Conservation (phyloP, 1,140 invertebrate genomes). For the Ridgeia piscesae region DNA sequence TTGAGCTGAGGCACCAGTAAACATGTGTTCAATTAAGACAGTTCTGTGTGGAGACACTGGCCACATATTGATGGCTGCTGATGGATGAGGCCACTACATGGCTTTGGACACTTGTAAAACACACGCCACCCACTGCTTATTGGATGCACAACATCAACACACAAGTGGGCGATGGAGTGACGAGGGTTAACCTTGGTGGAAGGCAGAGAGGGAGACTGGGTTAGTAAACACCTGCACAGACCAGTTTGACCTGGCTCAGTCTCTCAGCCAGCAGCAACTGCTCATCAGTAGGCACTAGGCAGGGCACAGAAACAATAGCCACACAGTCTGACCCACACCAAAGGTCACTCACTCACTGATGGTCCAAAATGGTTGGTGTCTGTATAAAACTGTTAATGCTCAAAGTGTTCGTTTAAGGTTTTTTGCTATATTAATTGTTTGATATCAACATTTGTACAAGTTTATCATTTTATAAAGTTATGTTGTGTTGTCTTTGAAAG, state of each 20-base stretch:
- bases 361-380: too few species aligned
- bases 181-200: not conserved
- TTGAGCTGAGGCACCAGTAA: not conserved
- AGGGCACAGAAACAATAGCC: too few species aligned
- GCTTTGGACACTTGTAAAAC: not conserved
- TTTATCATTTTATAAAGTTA: too few species aligned
- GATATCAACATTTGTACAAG: too few species aligned
- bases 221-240: not conserved
- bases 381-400: too few species aligned
- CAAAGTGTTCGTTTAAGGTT: too few species aligned
- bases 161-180: not conserved
- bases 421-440: too few species aligned
- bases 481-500: too few species aligned
- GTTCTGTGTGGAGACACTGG: not conserved
- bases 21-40: not conserved
- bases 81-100: not conserved
- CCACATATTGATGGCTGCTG: not conserved
- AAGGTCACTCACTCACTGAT: too few species aligned
- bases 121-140: not conserved
- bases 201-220: too few species aligned
- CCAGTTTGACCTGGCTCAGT: not conserved
- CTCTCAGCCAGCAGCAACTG: not conserved
- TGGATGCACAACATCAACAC: not conserved
- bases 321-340: too few species aligned
- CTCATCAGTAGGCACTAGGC: too few species aligned